Evolutionary conservation across 1,140 invertebrate genomes (phyloP), one percentile per base, ranked within the genome.

Genomic region (Bombus soroeensis): DNA sequence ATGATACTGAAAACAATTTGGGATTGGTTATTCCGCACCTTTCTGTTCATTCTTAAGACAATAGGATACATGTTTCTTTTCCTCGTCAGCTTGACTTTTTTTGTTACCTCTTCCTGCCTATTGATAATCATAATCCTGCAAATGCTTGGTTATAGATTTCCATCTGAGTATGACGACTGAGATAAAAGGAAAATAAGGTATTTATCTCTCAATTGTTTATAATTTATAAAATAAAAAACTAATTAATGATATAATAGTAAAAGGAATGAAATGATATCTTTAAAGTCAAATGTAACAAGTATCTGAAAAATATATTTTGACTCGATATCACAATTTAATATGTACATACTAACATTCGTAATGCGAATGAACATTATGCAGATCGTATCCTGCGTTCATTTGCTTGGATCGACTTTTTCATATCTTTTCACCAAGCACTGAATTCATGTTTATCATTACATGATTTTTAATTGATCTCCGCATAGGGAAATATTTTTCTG

Each of bases 231-330:
- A 28, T 66, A 79, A 12, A 18, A 62, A 37, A 10, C 9, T 64
- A 15, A 74, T 59, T 22, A 22, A 32, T 47, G 9, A 47, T 41
- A 62, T 47, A 41, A 37, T 41, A 39, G 28, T 32, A 41, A 43
- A n/a, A 53, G 53, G 47, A 62, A 62, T 34, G 18, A 83, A 79
- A 34, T 76, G 39, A 79, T 82, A 47, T 41, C 22, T 32, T 41
- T 74, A 66, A 59, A 80, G 74, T 66, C 72, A 71, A n/a, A 57
- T 85, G 37, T 81, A 86, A 82, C 85, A 87, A 72, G 70, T 75
- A 76, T 92, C 90, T 90, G 81, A 94, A 93, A 94, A 93, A 94
- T 93, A 94, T 92, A 92, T 92, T 92, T 89, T 91, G 79, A 89
- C 78, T 77, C 84, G 79, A 77, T 93, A 93, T 93, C 91, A 93